Conservation (phyloP, 2,113 vertebrate genomes). For the Gallinago undulata region DNA sequence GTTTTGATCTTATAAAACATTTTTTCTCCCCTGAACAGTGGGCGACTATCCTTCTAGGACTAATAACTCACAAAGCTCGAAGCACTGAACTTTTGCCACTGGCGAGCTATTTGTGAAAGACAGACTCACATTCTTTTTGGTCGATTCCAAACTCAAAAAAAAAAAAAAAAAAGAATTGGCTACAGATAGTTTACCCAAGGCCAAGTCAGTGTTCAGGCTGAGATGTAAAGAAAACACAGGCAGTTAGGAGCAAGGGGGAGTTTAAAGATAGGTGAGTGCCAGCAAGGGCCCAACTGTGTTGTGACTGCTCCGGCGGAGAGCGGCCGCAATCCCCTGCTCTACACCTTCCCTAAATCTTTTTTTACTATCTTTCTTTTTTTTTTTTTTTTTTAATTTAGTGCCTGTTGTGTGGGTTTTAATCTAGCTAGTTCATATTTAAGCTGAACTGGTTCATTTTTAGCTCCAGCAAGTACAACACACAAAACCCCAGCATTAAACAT, state of each 20-base stretch:
- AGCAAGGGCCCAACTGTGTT: background rate
- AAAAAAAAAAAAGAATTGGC: background rate
- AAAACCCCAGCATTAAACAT: background rate
- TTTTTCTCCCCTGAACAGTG: background rate
- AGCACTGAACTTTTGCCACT: slow-evolving; percentile 44
- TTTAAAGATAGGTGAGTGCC: background rate
- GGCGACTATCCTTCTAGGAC: background rate
- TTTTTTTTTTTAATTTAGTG: background rate
- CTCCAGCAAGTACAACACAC: background rate
- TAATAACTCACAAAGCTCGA: background rate
- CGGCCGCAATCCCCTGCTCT: background rate
- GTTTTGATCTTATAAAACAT: slow-evolving; percentile 24
- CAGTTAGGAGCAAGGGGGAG: background rate
- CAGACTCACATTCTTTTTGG: slow-evolving; percentile 16
- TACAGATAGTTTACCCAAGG: background rate
- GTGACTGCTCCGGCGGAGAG: fast-evolving
- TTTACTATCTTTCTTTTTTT: background rate
- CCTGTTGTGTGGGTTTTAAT: background rate
- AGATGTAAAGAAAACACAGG: background rate
- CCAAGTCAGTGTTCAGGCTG: background rate
- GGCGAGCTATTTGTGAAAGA: slow-evolving; percentile 16
- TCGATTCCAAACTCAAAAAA: background rate
- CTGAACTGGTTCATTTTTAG: background rate
- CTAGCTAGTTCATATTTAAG: background rate
- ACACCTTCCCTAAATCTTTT: background rate